Evolutionary conservation across 2,888 invertebrate genomes (phyloP).

Genomic region (Papilio protenor): DNA sequence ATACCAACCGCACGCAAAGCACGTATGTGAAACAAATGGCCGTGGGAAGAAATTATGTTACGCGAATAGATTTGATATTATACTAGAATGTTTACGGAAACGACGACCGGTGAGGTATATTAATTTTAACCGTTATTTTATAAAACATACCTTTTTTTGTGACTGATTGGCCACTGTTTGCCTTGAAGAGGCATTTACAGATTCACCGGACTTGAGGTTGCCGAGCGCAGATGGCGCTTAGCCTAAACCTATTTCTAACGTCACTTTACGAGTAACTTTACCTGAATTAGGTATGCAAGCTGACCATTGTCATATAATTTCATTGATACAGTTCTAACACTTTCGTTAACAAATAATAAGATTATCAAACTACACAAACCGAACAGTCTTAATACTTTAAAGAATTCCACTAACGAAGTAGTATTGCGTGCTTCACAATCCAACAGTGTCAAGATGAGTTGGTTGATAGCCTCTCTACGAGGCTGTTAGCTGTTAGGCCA

Average conservation of each 20-base stretch:
- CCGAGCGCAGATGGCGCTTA: too few species aligned
- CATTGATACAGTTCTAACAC: background rate
- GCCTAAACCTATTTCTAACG: background rate
- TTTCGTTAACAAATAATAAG: background rate
- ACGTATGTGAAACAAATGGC: conserved; percentile 47
- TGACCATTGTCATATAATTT: too few species aligned
- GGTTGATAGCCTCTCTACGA: conserved; percentile 69
- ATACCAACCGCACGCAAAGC: conserved; percentile 39
- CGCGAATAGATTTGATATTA: conserved; percentile 41
- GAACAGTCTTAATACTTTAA: background rate
- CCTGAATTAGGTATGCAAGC: too few species aligned
- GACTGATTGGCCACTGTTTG: too few species aligned
- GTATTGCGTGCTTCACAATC: conserved; percentile 44
- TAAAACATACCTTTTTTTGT: background rate
- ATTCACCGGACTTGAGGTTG: too few species aligned
- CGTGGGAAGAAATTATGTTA: conserved; percentile 47
- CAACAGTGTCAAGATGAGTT: conserved; percentile 61
- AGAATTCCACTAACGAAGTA: background rate
- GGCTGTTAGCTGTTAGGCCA: conserved; percentile 66
- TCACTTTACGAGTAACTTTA: background rate
- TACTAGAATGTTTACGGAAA: conserved; percentile 35
- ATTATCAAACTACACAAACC: background rate
- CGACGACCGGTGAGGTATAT: conserved; percentile 9
- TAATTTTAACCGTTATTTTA: conserved; percentile 8
- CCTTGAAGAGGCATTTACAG: too few species aligned